A percentile compares a stretch with the other conserved stretches of the same genome.
Evolutionary conservation across 2,797 vertebrate genomes (phyloP).

Genomic region (Cyclura pinguis): DNA sequence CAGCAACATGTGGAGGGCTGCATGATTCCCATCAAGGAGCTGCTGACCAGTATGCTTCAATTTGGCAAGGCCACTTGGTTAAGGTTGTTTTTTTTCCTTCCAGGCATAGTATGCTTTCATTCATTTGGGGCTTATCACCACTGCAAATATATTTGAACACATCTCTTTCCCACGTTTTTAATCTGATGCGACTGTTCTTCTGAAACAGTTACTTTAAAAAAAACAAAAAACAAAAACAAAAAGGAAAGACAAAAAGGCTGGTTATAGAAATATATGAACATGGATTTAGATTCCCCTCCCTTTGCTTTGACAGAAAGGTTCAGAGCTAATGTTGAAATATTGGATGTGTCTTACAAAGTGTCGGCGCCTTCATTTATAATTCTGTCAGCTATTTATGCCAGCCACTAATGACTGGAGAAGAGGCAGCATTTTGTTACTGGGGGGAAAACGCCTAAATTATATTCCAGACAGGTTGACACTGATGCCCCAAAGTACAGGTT

Average conservation of each 20-base stretch:
- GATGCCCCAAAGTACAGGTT: slow-evolving; percentile 60
- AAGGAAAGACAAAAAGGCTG: background rate
- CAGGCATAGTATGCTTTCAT: background rate
- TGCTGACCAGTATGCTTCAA: background rate
- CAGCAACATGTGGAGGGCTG: too few relatives aligned
- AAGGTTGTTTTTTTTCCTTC: background rate
- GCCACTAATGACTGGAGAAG: slow-evolving; percentile 63
- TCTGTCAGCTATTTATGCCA: slow-evolving; percentile 67
- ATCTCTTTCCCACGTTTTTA: slow-evolving; percentile 23
- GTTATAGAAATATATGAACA: slow-evolving; percentile 16
- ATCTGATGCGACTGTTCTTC: slow-evolving; percentile 41
- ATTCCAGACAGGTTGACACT: slow-evolving; percentile 69
- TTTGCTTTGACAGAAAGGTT: slow-evolving; percentile 35
- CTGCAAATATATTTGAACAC: slow-evolving; percentile 40
- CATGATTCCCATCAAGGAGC: too few relatives aligned
- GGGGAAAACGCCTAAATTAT: slow-evolving; percentile 63
- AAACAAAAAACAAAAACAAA: background rate
- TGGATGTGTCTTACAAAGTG: slow-evolving; percentile 56
- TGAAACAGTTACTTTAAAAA: slow-evolving; percentile 11
- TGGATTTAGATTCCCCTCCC: background rate
- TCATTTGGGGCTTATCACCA: slow-evolving; percentile 39
- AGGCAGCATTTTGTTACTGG: slow-evolving; percentile 62
- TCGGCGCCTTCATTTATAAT: slow-evolving; percentile 56
- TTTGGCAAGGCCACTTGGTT: background rate
- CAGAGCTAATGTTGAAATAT: slow-evolving; percentile 46